Evolutionary conservation across 1,140 invertebrate species (phyloP).

Genomic region (Pectinophora gossypiella): DNA sequence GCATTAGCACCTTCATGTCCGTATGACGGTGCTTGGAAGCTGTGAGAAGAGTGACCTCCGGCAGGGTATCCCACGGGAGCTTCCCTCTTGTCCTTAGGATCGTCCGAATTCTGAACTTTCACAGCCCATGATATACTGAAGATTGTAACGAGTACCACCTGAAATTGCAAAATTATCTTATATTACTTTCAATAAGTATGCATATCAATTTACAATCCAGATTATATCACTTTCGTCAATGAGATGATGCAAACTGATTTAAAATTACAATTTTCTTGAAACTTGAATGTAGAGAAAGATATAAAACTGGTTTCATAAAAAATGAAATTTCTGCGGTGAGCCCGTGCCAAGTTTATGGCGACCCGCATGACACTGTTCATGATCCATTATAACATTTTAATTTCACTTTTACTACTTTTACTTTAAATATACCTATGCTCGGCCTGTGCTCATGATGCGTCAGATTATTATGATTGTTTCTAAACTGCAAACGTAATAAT

Average conservation of each 20-base stretch:
- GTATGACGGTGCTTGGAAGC: constrained; percentile 38
- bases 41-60: constrained; percentile 31
- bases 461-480: not conserved
- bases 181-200: no score
- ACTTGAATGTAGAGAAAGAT: constrained; percentile 27
- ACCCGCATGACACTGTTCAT: constrained; percentile 58
- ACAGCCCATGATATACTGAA: constrained; percentile 52
- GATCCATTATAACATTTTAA: constrained; percentile 60
- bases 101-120: constrained; percentile 38
- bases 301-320: constrained; percentile 51
- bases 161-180: constrained; percentile 25
- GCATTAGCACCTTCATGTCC: constrained; percentile 47
- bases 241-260: no score
- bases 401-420: constrained; percentile 70
- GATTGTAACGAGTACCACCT: constrained; percentile 51
- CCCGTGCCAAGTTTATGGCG: constrained; percentile 28
- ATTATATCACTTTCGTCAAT: no score
- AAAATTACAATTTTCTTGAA: no score
- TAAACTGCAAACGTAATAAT: not conserved
- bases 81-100: constrained; percentile 61
- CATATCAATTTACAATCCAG: no score
- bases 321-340: constrained; percentile 20
- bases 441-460: not conserved
- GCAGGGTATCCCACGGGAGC: constrained; percentile 25
- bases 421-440: constrained; percentile 23